Conservation (phyloP, 2,888 invertebrate genomes). For the Hybos culiciformis region DNA sequence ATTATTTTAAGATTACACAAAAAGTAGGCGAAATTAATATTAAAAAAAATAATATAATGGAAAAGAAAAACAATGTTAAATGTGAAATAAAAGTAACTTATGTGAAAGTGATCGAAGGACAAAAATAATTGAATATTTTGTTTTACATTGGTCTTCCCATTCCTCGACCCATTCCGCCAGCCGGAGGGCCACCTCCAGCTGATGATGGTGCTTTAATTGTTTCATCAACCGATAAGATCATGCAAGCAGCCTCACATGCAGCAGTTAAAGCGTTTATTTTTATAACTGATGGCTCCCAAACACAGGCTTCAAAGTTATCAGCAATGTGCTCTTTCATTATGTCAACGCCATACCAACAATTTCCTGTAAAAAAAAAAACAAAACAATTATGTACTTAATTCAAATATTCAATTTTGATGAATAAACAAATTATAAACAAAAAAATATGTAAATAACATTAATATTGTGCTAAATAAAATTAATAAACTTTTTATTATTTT, state of each 20-base stretch:
- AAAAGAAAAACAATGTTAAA: no score
- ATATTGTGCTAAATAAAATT: no score
- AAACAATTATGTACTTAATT: neutral
- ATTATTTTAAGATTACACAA: no score
- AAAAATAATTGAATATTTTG: no score
- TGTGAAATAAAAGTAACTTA: no score
- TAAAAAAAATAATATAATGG: no score
- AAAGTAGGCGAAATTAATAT: no score
- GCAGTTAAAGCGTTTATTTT: constrained; percentile 95
- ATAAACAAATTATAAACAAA: no score
- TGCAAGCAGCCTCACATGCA: constrained; percentile 89
- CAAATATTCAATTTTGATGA: no score
- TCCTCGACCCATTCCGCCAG: constrained; percentile 40
- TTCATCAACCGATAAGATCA: constrained; percentile 93
- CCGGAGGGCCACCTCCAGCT: constrained; percentile 38
- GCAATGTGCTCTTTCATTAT: constrained; percentile 85
- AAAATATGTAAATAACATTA: no score
- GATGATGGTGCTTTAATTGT: constrained; percentile 88
- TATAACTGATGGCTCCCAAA: constrained; percentile 96
- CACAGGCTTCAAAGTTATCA: constrained; percentile 85
- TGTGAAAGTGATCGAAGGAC: no score
- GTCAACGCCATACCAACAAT: constrained; percentile 90
- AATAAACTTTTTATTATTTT: no score
- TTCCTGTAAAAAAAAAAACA: constrained; percentile 38
- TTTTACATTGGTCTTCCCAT: constrained; percentile 60